phyloP scores from a whole-genome alignment of 2,888 invertebrate species.

The Iselma pallidipennis region DNA sequence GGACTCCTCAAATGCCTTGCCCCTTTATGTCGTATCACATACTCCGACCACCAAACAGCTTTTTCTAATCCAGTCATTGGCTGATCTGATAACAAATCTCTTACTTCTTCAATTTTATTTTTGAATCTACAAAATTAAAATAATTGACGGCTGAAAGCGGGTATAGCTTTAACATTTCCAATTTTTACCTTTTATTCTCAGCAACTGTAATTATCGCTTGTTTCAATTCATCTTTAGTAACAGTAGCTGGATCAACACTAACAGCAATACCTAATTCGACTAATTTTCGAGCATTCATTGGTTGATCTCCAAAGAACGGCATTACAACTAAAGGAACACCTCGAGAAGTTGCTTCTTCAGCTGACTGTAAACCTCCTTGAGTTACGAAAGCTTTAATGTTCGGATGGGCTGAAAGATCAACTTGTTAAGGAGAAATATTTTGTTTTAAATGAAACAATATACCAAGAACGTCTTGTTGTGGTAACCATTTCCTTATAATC shows the following conservation, averaged over 20 bases:
- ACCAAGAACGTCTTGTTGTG: no score
- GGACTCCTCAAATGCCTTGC: constrained; percentile 57
- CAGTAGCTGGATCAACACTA: background rate
- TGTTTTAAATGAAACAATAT: no score
- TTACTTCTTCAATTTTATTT: constrained; percentile 13
- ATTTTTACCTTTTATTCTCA: constrained; percentile 12
- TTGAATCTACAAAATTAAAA: background rate
- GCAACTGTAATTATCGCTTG: constrained; percentile 13
- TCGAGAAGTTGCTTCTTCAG: constrained; percentile 27
- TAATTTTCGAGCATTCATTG: no score
- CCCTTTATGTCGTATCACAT: constrained; percentile 43
- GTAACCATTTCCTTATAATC: no score
- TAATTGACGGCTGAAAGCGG: background rate
- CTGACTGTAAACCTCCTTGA: constrained; percentile 26
- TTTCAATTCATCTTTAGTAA: constrained; percentile 9
- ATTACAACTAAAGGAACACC: constrained; percentile 15
- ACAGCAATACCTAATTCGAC: no score
- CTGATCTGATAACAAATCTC: constrained; percentile 31
- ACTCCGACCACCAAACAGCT: constrained; percentile 41
- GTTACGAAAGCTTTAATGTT: constrained; percentile 23
- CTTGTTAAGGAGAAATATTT: no score
- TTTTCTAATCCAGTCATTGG: constrained; percentile 38
- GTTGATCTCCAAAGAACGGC: constrained; percentile 15
- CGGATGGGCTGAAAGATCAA: no score
- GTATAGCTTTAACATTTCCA: no score